A percentile compares a stretch with the other conserved stretches of the same genome.
phyloP scores from a whole-genome alignment of 2,797 vertebrate genomes.

The Esox lucius region DNA sequence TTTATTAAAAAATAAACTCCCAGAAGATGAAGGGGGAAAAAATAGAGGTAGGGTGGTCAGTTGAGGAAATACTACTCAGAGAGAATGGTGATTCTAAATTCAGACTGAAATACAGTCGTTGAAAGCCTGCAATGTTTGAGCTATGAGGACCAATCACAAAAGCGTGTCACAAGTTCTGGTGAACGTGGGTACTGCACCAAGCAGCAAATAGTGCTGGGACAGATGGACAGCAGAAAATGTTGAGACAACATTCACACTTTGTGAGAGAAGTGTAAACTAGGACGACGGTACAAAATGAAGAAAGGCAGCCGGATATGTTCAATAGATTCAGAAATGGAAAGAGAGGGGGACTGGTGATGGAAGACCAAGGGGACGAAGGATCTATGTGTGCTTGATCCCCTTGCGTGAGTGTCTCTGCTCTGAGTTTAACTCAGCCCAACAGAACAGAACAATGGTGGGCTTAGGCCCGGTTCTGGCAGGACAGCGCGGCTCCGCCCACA shows the following conservation, averaged over 20 bases:
- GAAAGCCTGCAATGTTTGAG: background rate
- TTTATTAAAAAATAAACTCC: conserved; percentile 19
- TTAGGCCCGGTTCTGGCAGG: conserved; percentile 75
- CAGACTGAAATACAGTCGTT: background rate
- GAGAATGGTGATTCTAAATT: conserved; percentile 37
- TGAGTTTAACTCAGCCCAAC: conserved; percentile 76
- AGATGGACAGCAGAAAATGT: conserved; percentile 16
- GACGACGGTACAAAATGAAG: conserved; percentile 15
- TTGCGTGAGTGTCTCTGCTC: conserved; percentile 75
- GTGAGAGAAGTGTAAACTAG: background rate
- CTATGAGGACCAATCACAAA: conserved; percentile 22
- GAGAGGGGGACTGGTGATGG: background rate
- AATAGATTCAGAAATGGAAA: background rate
- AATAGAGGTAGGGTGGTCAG: conserved; percentile 29
- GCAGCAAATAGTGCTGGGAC: conserved; percentile 45
- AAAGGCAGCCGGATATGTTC: conserved; percentile 51
- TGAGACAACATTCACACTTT: conserved; percentile 25
- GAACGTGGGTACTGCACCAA: conserved; percentile 40
- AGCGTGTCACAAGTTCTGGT: conserved; percentile 37
- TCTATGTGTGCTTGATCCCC: conserved; percentile 65
- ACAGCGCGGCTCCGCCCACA: conserved; percentile 73
- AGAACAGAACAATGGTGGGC: conserved; percentile 74
- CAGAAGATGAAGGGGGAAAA: background rate
- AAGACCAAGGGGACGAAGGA: conserved; percentile 2
- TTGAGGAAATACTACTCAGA: conserved; percentile 40